Evolutionary conservation across 2,888 invertebrate species (phyloP).

Genomic region (Hecatera dysodea): DNA sequence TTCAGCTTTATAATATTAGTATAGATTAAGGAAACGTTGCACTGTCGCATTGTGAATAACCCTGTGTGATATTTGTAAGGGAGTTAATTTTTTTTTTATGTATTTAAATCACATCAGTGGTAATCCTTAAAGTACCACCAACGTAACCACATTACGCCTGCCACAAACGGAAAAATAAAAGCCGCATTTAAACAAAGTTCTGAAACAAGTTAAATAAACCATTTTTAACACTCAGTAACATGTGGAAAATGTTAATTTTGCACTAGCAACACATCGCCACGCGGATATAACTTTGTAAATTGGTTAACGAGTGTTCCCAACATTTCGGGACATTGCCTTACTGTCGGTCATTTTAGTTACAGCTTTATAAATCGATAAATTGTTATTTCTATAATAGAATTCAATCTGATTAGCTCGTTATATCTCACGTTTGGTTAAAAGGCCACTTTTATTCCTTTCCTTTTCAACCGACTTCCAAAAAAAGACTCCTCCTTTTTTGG

Average conservation of each 20-base stretch:
- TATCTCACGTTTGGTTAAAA: too few relatives aligned
- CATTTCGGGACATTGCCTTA: conserved; percentile 24
- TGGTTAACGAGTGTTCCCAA: conserved; percentile 35
- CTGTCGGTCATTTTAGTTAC: conserved; percentile 4
- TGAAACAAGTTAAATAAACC: conserved; percentile 17
- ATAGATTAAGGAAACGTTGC: too few relatives aligned
- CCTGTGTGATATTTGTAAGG: too few relatives aligned
- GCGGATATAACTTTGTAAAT: conserved; percentile 37
- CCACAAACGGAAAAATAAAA: conserved; percentile 21
- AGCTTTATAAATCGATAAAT: not conserved
- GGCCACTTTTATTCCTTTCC: too few relatives aligned
- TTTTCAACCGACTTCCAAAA: too few relatives aligned
- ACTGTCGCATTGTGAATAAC: too few relatives aligned
- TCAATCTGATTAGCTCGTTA: too few relatives aligned
- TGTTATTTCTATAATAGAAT: too few relatives aligned
- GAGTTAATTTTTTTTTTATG: too few relatives aligned
- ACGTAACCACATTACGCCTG: not conserved
- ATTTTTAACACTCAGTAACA: conserved; percentile 34
- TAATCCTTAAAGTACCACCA: not conserved
- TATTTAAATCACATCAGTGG: not conserved
- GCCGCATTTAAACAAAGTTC: conserved; percentile 18
- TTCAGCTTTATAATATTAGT: too few relatives aligned
- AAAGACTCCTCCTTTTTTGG: too few relatives aligned
- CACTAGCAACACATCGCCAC: conserved; percentile 38
- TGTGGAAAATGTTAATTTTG: conserved; percentile 46